Base-by-base conservation (phyloP, 2,797 vertebrate genomes). In the Enteromius anoplus region DNA sequence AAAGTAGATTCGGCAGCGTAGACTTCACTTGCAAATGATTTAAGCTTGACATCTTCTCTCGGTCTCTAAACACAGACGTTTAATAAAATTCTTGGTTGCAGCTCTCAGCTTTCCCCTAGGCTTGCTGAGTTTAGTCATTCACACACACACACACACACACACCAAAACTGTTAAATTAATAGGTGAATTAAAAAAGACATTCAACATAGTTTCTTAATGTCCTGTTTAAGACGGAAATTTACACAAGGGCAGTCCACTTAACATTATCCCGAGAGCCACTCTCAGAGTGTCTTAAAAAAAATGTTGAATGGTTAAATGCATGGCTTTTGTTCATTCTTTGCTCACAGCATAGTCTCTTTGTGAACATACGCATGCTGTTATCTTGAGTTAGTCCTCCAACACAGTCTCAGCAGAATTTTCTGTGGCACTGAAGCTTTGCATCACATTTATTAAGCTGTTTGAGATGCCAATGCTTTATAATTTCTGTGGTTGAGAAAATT, bases 21-120 rank as follows among this genome's bases (percentile, higher is more conserved):
- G 58, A 51, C 45, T 14, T 82, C 65, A 42, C 37, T 80, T 55
- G 37, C 69, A 81, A 60, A 72, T 55, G 62, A 53, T 66, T 82
- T 82, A 75, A 82, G 23, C 60, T 53, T 65, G 60, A 75, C 3
- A 12, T 19, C n/a, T 55, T 51, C 47, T 55, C 62, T 75, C 71
- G 7, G 45, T 75, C 62, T 82, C 34, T 45, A 45, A 82, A 75
- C 26, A 81, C 55, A 37, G 79, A 4, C 47, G 12, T 66, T 75
- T 75, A 75, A 66, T 82, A 75, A 55, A 58, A 23, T 60, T 80
- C 64, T 40, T 64, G 4, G 21, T 55, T 26, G n/a, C 23, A 42
- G 73, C 40, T 62, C 23, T 62, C 40, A 32, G 75, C 58, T 64
- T 62, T 64, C 40, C 75, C 37, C 9, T 62, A 47, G 55, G 23